Percentiles rank a stretch among this genome's conserved stretches.
These are phyloP conservation scores for Planiliza haematocheilus DNA, from an alignment of 2,113 vertebrate species.

Conservation along the genomic window DNA sequence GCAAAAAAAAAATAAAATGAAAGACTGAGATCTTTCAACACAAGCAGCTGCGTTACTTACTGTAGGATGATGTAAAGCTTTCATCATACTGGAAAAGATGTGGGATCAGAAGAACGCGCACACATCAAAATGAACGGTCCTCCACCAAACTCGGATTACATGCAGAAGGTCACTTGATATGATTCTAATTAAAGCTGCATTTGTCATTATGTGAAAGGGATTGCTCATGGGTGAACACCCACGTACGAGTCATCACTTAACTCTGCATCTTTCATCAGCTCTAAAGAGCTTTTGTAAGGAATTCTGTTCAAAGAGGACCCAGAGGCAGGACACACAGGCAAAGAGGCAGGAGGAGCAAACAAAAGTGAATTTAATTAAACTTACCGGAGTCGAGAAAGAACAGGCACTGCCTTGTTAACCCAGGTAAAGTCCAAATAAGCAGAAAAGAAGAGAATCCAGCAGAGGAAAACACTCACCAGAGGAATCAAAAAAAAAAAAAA, in stretches of 20 bases:
- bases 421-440: no score
- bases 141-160: not conserved
- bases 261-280: not conserved
- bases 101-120: slow-evolving; percentile 10
- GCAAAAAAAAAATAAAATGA: slow-evolving; percentile 6
- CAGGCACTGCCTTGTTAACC: no score
- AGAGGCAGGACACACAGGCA: no score
- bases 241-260: not conserved
- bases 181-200: slow-evolving; percentile 12
- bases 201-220: slow-evolving; percentile 2
- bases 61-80: slow-evolving; percentile 11
- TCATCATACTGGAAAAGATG: slow-evolving; percentile 9
- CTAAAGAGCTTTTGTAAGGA: not conserved
- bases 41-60: slow-evolving; percentile 24
- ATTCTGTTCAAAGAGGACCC: no score
- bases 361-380: no score
- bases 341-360: no score
- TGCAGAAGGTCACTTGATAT: not conserved
- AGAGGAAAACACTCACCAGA: no score
- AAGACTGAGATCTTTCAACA: slow-evolving; percentile 5
- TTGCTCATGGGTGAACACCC: not conserved
- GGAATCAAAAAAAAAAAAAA: no score
- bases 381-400: no score
- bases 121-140: not conserved
- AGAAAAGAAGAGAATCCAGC: no score